Evolutionary conservation across 2,888 invertebrate species (phyloP).

Genomic region (Drosophila parthenogenetica): DNA sequence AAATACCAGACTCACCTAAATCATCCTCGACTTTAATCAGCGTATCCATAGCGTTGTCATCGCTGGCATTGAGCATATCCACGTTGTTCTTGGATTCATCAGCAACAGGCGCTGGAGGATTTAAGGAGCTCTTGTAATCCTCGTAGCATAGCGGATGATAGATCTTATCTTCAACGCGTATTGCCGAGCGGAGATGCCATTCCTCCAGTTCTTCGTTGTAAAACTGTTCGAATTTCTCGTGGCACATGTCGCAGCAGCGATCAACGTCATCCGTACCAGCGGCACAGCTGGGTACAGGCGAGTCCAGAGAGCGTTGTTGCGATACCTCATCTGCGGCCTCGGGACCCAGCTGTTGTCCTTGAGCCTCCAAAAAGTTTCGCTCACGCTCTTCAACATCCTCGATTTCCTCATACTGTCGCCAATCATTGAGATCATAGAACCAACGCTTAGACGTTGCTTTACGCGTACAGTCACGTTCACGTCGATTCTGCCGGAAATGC

Average conservation of each 20-base stretch:
- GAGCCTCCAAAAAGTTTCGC: slow-evolving; percentile 94
- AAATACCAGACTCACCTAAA: slow-evolving; percentile 31
- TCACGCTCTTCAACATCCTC: slow-evolving; percentile 96
- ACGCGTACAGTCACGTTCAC: slow-evolving; percentile 93
- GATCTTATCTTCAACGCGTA: slow-evolving; percentile 90
- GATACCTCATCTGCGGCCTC: slow-evolving; percentile 87
- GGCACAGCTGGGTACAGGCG: slow-evolving; percentile 89
- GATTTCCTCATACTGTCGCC: slow-evolving; percentile 97
- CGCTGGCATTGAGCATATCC: slow-evolving; percentile 69
- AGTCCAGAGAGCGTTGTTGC: slow-evolving; percentile 86
- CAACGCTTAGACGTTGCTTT: slow-evolving; percentile 94
- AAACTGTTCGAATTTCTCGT: slow-evolving; percentile 96
- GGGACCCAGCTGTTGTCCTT: slow-evolving; percentile 87
- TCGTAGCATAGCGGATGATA: slow-evolving; percentile 97
- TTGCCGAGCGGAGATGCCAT: slow-evolving; percentile 96
- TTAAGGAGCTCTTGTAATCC: slow-evolving; percentile 88
- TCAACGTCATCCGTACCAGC: slow-evolving; percentile 89
- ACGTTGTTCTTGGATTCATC: slow-evolving; percentile 42
- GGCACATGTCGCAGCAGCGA: slow-evolving; percentile 94
- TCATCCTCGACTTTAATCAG: slow-evolving; percentile 81
- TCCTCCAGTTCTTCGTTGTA: slow-evolving; percentile 99
- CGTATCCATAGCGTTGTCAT: slow-evolving; percentile 83
- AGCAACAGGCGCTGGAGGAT: slow-evolving; percentile 66
- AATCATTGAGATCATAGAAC: slow-evolving; percentile 95
- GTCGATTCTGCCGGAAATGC: slow-evolving; percentile 98